Evolutionary conservation across 2,888 invertebrate genomes (phyloP), one percentile per base, ranked within the genome.

Genomic region (Hirtodrosophila trivittata): DNA sequence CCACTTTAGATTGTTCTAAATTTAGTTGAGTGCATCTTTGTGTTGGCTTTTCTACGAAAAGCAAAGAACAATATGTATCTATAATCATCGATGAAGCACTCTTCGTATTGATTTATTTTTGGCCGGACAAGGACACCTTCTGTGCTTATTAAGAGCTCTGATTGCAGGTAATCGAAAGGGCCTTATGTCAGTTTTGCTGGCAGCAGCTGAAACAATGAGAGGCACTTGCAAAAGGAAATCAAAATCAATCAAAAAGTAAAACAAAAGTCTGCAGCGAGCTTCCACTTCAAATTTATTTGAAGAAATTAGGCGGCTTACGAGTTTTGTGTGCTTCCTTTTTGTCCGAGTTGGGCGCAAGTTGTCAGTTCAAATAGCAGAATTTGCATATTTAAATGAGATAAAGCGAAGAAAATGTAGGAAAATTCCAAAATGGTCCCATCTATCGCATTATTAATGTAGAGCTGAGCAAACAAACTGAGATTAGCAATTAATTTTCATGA

Each of bases 401-500:
- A 28, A 9, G 16, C 25, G n/a, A 21, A 39, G 41, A 43, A 21
- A 26, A 14, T 30, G 21, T 9, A 25, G 21, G 33, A 39, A 51
- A 58, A 50, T 58, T 66, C 55, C 43, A 62, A 71, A 41, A 47
- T 26, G 7, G n/a, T 1, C 14, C 18, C 33, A 14, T 13, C 21
- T 51, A 49, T 73, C 50, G 42, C 57, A 65, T 66, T 66, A 45
- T 49, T 38, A 26, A 46, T 50, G 30, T 25, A 18, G n/a, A 39
- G 21, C 39, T 37, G 14, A 37, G 26, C 28, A 49, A 33, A 26
- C 37, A 13, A 41, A 32, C 41, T 16, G 32, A 59, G 49, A 64
- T 76, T 74, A 71, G 62, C 65, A 67, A 83, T 71, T 78, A 76
- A 76, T 83, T 74, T 80, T 57, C 63, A 65, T 63, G 72, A 63